phyloP scores from a whole-genome alignment of 2,888 invertebrate genomes.

The Antitype chi region DNA sequence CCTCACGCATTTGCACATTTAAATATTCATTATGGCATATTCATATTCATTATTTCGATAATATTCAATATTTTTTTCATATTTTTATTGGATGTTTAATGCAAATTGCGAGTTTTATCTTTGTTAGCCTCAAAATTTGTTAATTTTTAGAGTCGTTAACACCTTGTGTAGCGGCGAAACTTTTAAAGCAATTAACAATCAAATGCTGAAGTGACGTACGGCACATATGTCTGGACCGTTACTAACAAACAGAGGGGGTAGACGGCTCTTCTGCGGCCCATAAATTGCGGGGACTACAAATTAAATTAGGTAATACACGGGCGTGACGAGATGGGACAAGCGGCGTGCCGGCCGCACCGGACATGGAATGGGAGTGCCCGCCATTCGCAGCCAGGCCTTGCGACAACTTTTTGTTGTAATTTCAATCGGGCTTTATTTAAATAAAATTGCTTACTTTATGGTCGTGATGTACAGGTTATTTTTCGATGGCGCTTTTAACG shows the following conservation, averaged over 20 bases:
- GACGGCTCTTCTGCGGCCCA: slow-evolving; percentile 85
- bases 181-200: slow-evolving; percentile 67
- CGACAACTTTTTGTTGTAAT: slow-evolving; percentile 69
- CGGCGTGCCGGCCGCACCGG: slow-evolving; percentile 81
- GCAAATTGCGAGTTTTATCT: slow-evolving; percentile 32
- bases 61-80: slow-evolving; percentile 52
- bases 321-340: slow-evolving; percentile 88
- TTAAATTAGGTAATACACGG: slow-evolving; percentile 90
- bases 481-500: slow-evolving; percentile 55
- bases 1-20: slow-evolving; percentile 64
- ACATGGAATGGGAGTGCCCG: slow-evolving; percentile 89
- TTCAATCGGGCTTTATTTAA: slow-evolving; percentile 74
- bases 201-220: slow-evolving; percentile 66
- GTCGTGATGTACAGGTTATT: slow-evolving; percentile 58
- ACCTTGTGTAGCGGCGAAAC: slow-evolving; percentile 18
- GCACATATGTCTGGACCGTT: slow-evolving; percentile 71
- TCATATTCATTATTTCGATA: slow-evolving; percentile 65
- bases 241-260: slow-evolving; percentile 81
- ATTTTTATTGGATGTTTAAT: slow-evolving; percentile 32
- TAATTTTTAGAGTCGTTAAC: slow-evolving; percentile 15
- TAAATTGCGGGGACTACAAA: slow-evolving; percentile 89
- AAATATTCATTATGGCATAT: slow-evolving; percentile 60
- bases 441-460: slow-evolving; percentile 70
- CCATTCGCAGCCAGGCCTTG: slow-evolving; percentile 70
- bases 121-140: slow-evolving; percentile 7